phyloP scores from a whole-genome alignment of 2,888 invertebrate species.

The Dysmachus trigonus region DNA sequence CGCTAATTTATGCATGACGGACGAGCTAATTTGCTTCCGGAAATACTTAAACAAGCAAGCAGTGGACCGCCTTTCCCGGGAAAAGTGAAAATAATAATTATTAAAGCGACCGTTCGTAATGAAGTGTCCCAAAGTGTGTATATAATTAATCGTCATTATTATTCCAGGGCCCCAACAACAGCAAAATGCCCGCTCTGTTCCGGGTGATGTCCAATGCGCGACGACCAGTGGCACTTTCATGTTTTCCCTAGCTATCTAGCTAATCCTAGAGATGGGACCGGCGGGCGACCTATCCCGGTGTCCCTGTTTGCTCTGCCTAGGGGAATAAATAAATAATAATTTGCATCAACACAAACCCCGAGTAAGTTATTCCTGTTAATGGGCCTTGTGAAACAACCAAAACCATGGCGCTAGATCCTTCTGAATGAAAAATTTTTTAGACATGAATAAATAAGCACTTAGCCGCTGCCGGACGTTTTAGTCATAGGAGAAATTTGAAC shows the following conservation, averaged over 20 bases:
- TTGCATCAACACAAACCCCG: background rate
- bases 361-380: background rate
- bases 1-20: background rate
- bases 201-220: background rate
- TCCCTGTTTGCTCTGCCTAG: background rate
- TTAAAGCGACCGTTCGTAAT: background rate
- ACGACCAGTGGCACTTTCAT: background rate
- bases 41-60: background rate
- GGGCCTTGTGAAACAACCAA: background rate
- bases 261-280: background rate
- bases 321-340: background rate
- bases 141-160: background rate
- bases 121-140: background rate
- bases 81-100: background rate
- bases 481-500: background rate
- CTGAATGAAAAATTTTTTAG: background rate
- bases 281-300: background rate
- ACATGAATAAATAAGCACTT: background rate
- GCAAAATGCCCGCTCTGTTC: background rate
- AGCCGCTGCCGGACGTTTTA: background rate
- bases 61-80: background rate
- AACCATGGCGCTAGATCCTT: background rate
- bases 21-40: background rate
- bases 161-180: background rate
- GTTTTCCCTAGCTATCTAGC: background rate